Conservation (phyloP, 2,113 vertebrate genomes). For the Athene cunicularia region DNA sequence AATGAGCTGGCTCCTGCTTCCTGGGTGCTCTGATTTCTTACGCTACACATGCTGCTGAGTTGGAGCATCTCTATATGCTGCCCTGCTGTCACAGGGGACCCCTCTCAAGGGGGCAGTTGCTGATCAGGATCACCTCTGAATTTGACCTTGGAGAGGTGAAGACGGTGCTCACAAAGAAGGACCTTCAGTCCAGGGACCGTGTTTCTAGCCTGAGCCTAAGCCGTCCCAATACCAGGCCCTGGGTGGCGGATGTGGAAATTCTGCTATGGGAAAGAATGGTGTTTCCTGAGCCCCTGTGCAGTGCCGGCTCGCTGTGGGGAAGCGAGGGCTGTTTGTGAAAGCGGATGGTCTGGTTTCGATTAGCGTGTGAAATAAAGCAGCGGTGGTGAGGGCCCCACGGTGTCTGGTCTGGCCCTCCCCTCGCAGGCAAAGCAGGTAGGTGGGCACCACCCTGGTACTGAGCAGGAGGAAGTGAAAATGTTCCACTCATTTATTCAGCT, state of each 20-base stretch:
- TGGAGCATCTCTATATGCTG: neutral
- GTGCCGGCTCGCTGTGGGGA: neutral
- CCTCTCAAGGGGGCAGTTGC: neutral
- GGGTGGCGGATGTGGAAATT: neutral
- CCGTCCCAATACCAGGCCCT: neutral
- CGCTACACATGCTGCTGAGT: neutral
- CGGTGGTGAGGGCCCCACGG: neutral
- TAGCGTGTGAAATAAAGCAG: neutral
- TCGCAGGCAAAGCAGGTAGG: neutral
- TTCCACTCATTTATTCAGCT: neutral
- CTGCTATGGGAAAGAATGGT: neutral
- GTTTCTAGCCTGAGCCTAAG: neutral
- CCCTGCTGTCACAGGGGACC: neutral
- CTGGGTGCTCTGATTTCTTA: neutral
- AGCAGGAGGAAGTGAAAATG: neutral
- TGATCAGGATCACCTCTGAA: neutral
- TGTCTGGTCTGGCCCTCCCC: neutral
- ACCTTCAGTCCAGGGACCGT: neutral
- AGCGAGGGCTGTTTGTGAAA: neutral
- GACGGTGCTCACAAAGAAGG: neutral
- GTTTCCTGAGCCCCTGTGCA: neutral
- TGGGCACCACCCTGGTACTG: accelerated
- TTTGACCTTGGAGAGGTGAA: neutral
- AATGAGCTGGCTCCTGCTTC: neutral
- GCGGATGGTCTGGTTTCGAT: neutral